A percentile compares a stretch with the other conserved stretches of the same genome.
Conservation (phyloP, 2,888 invertebrate species). For the Oasisia sp. region DNA sequence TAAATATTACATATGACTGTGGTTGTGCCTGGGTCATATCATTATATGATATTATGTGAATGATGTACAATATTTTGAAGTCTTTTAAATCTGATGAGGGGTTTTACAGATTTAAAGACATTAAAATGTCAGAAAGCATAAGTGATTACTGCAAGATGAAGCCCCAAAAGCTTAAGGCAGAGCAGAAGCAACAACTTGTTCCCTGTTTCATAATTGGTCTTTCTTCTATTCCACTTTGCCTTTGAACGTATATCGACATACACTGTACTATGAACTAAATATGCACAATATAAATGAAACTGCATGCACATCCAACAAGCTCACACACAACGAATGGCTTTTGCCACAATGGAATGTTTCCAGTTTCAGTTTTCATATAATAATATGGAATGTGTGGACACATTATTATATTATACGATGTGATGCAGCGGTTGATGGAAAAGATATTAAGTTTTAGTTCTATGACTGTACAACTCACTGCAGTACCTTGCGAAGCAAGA, state of each 20-base stretch:
- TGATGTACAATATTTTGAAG: background rate
- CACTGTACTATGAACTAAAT: background rate
- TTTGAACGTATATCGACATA: background rate
- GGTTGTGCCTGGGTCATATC: too few relatives aligned
- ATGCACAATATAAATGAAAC: slow-evolving; percentile 3
- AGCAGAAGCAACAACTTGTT: background rate
- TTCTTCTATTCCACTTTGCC: background rate
- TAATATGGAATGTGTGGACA: background rate
- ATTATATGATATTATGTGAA: background rate
- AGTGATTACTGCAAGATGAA: background rate
- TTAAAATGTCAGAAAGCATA: too few relatives aligned
- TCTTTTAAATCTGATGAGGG: background rate
- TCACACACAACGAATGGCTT: background rate
- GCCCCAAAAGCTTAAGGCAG: background rate
- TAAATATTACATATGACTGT: background rate
- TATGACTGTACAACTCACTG: background rate
- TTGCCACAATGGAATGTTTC: slow-evolving; percentile 3
- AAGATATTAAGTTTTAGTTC: background rate
- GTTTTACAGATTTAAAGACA: background rate
- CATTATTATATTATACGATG: background rate
- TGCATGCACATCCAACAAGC: background rate
- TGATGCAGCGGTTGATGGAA: background rate
- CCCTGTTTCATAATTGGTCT: background rate
- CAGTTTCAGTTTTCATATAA: background rate
- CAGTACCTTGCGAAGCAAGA: background rate